Percentiles rank a stretch among this genome's conserved stretches.
Evolutionary conservation across 2,797 vertebrate genomes (phyloP).

Genomic region (Melanotaenia parkinsoni): DNA sequence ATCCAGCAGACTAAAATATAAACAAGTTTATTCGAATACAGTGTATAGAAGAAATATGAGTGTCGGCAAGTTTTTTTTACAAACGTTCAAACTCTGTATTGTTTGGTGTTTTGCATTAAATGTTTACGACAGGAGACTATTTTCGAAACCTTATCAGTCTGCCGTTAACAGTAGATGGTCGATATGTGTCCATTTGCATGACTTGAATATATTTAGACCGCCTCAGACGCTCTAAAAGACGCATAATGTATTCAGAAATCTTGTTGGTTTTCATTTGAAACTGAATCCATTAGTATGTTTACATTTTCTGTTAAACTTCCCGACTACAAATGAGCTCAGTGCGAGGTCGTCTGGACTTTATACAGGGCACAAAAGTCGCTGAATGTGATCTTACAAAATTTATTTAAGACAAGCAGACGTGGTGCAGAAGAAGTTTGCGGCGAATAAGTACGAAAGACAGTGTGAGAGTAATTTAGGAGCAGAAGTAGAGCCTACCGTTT

Average conservation of each 20-base stretch:
- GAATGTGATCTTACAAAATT: neutral
- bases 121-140: neutral
- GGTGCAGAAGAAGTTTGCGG: neutral
- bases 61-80: neutral
- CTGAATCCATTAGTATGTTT: neutral
- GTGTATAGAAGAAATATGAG: neutral
- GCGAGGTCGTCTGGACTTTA: neutral
- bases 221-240: neutral
- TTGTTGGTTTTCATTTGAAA: neutral
- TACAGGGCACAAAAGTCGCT: neutral
- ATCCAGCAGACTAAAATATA: neutral
- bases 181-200: neutral
- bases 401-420: neutral
- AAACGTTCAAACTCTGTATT: neutral
- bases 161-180: neutral
- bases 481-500: constrained; percentile 18
- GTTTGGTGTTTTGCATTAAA: neutral
- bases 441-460: accelerated
- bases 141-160: constrained; percentile 6
- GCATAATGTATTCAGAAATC: neutral
- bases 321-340: neutral
- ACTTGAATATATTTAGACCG: neutral
- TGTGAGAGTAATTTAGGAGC: accelerated
- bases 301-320: neutral
- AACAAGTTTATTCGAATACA: neutral